Evolutionary conservation across 2,888 invertebrate species (phyloP).

Genomic region (Epinotia demarniana): DNA sequence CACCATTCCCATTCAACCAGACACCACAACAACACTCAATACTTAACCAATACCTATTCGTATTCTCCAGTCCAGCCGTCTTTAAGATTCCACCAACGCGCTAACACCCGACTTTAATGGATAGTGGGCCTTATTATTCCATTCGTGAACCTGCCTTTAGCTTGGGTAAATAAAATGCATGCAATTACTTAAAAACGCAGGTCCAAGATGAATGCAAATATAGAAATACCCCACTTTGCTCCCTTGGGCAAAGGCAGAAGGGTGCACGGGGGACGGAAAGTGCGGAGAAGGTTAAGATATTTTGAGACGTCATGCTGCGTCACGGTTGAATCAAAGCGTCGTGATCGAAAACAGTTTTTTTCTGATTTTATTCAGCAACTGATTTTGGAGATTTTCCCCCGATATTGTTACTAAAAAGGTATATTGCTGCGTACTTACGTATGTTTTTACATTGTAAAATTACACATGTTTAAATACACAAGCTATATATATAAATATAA

Average conservation of each 20-base stretch:
- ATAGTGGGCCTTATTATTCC: slow-evolving; percentile 34
- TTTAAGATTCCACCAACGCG: slow-evolving; percentile 25
- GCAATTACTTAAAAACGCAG: slow-evolving; percentile 79
- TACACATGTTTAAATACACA: too few species aligned
- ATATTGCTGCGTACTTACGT: too few species aligned
- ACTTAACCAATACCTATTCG: background rate
- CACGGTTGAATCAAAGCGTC: slow-evolving; percentile 5
- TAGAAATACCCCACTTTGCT: slow-evolving; percentile 52
- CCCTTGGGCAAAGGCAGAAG: slow-evolving; percentile 56
- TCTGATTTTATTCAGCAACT: too few species aligned
- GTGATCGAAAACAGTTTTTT: background rate
- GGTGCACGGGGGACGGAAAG: slow-evolving; percentile 17
- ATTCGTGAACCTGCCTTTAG: slow-evolving; percentile 44
- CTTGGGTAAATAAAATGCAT: slow-evolving; percentile 62
- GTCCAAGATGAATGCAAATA: slow-evolving; percentile 72
- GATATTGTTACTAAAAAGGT: too few species aligned
- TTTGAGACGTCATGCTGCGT: slow-evolving; percentile 8
- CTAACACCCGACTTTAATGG: slow-evolving; percentile 26
- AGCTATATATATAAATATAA: too few species aligned
- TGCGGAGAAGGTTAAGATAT: slow-evolving; percentile 10
- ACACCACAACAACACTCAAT: background rate
- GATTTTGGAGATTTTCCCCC: too few species aligned
- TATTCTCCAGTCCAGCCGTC: background rate
- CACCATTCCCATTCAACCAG: background rate
- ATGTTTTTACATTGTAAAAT: too few species aligned